A percentile compares a stretch with the other conserved stretches of the same genome.
phyloP scores from a whole-genome alignment of 2,113 vertebrate genomes.

The Salvelinus alpinus region DNA sequence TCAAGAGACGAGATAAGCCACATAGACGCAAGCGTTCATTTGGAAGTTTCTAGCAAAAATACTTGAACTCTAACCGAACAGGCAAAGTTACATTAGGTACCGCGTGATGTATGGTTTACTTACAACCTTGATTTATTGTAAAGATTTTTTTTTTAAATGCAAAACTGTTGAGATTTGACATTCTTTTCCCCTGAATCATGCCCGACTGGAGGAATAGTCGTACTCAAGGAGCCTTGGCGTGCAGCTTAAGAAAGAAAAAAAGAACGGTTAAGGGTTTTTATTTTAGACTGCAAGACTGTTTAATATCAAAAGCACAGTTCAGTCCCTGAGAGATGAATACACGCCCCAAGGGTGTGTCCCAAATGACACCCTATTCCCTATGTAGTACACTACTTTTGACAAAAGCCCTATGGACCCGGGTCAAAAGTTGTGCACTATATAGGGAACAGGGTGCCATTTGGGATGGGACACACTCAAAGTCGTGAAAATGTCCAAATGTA shows the following conservation, averaged over 20 bases:
- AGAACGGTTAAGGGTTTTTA: constrained; percentile 11
- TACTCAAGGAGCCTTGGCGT: constrained; percentile 40
- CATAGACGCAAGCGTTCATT: background rate
- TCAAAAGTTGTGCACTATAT: no score
- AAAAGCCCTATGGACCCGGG: no score
- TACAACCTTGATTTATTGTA: constrained; percentile 34
- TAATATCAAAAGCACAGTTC: constrained; percentile 44
- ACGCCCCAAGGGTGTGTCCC: background rate
- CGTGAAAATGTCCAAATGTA: constrained; percentile 64
- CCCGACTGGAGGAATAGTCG: constrained; percentile 8
- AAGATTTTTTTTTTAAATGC: constrained; percentile 42
- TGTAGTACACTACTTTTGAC: no score
- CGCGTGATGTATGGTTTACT: constrained; percentile 21
- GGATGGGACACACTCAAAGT: constrained; percentile 20
- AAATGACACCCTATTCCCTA: no score
- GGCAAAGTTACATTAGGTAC: background rate
- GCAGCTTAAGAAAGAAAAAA: constrained; percentile 1
- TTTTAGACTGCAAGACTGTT: constrained; percentile 44
- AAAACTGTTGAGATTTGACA: constrained; percentile 35
- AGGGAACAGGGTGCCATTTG: no score
- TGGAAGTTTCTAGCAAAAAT: constrained; percentile 12
- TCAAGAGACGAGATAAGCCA: background rate
- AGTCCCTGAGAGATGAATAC: constrained; percentile 51
- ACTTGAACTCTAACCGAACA: background rate
- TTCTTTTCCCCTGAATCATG: constrained; percentile 32